phyloP scores from a whole-genome alignment of 2,888 invertebrate species.

The Rambutsinella grinnellia region DNA sequence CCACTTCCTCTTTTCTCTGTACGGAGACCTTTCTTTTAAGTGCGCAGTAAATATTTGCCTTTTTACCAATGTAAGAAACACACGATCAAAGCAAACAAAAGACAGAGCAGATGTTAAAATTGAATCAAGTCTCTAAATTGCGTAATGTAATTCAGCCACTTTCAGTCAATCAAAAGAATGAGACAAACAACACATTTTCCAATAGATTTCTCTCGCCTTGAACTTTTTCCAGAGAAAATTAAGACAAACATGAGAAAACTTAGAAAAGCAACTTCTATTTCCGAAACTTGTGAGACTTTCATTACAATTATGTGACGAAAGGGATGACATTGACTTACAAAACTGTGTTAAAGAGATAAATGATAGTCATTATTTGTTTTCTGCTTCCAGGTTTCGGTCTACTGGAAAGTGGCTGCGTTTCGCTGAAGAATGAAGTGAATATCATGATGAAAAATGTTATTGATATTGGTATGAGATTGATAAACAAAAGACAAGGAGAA shows the following conservation, averaged over 20 bases:
- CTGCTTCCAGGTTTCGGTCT: conserved; percentile 84
- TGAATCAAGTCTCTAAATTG: too few relatives aligned
- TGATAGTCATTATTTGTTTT: too few relatives aligned
- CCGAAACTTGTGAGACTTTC: background rate
- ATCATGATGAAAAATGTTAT: conserved; percentile 98
- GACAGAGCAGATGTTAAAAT: too few relatives aligned
- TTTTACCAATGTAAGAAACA: too few relatives aligned
- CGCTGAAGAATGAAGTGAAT: conserved; percentile 93
- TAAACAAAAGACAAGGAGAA: background rate
- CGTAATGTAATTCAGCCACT: too few relatives aligned
- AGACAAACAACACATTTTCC: too few relatives aligned
- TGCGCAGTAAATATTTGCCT: too few relatives aligned
- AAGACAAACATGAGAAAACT: background rate
- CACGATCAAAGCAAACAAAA: too few relatives aligned
- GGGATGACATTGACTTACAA: background rate
- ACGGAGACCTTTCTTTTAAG: too few relatives aligned
- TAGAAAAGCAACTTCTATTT: background rate
- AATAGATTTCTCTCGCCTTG: background rate
- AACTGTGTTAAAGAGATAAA: background rate
- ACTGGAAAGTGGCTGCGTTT: conserved; percentile 93
- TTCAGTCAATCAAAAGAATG: too few relatives aligned
- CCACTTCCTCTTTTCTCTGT: too few relatives aligned
- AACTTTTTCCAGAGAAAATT: background rate
- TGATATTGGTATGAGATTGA: conserved; percentile 78
- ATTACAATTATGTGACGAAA: background rate